Conservation (phyloP, 2,797 vertebrate species). For the Semotilus atromaculatus region DNA sequence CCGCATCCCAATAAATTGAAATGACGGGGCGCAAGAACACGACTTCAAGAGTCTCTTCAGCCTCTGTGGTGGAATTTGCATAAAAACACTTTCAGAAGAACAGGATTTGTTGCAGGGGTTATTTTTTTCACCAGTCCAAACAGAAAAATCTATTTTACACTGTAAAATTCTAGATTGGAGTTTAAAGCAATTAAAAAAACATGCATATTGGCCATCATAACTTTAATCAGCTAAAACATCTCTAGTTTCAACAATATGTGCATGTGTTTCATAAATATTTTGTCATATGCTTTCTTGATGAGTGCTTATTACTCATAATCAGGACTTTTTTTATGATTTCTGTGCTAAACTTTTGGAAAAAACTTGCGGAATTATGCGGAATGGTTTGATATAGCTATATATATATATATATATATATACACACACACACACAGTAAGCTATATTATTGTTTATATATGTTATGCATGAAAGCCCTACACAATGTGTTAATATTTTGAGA, state of each 20-base stretch:
- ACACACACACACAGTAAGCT: too few relatives aligned
- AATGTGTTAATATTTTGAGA: too few relatives aligned
- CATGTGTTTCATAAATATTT: neutral
- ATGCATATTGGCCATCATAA: too few relatives aligned
- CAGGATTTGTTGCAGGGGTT: neutral
- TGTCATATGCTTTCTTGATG: neutral
- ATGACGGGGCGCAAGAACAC: neutral
- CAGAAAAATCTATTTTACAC: neutral
- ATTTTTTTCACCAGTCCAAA: neutral
- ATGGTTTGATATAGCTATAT: too few relatives aligned
- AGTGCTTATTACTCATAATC: neutral
- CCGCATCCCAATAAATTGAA: neutral
- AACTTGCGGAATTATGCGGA: too few relatives aligned
- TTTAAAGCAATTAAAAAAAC: neutral
- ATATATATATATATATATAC: too few relatives aligned
- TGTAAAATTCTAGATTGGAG: neutral
- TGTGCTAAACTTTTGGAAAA: too few relatives aligned
- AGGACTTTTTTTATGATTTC: too few relatives aligned
- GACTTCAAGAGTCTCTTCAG: neutral
- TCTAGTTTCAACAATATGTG: neutral
- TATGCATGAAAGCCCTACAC: too few relatives aligned
- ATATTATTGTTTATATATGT: too few relatives aligned
- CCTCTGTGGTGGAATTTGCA: neutral
- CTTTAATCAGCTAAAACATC: neutral
- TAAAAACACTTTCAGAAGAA: neutral